phyloP scores from a whole-genome alignment of 2,797 vertebrate genomes.

The Iguana delicatissima region DNA sequence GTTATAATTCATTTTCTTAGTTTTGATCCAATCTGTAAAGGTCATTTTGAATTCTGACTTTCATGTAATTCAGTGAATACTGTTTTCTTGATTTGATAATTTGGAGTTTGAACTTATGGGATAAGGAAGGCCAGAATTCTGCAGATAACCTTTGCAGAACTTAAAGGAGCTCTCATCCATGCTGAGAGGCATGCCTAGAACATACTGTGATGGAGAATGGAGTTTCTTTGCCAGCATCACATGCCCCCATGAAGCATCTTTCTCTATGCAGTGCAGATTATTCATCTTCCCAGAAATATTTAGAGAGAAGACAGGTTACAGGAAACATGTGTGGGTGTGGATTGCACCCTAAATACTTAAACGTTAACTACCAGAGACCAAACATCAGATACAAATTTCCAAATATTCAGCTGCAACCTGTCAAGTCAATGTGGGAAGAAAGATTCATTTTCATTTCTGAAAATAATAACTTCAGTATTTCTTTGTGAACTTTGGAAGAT shows the following conservation, averaged over 20 bases:
- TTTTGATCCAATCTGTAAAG: too few species aligned
- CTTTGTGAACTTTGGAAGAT: constrained; percentile 28
- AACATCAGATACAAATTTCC: background rate
- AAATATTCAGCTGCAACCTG: constrained; percentile 1
- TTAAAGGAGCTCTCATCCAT: background rate
- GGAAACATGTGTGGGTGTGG: background rate
- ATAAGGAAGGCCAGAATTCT: background rate
- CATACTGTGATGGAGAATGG: background rate
- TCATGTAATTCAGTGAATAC: too few species aligned
- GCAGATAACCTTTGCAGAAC: background rate
- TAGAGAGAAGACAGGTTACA: background rate
- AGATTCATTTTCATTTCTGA: background rate
- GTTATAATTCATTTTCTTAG: too few species aligned
- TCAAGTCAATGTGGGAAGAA: background rate
- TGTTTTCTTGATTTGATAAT: background rate
- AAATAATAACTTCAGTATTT: constrained; percentile 6
- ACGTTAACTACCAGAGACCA: background rate
- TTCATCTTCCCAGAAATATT: background rate
- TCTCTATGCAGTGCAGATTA: background rate
- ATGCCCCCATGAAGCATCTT: too few species aligned
- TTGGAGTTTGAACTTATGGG: background rate
- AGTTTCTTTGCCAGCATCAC: background rate
- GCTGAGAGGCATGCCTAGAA: too few species aligned
- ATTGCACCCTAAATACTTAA: background rate
- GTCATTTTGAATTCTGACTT: too few species aligned